Conservation (phyloP, 2,113 vertebrate species). For the Balaenoptera acutorostrata region DNA sequence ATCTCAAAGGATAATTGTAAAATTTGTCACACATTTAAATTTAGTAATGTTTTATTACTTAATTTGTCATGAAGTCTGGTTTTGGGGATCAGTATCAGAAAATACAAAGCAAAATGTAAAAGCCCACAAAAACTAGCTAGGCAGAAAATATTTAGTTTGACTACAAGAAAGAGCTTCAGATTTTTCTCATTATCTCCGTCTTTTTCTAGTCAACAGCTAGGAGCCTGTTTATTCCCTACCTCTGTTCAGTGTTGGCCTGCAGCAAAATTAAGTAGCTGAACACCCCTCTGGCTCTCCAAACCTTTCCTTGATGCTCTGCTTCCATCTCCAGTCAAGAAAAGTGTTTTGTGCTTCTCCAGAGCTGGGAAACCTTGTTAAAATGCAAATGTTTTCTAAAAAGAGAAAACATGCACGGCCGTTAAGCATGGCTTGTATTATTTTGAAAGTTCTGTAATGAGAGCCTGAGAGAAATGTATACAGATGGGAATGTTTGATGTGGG, state of each 20-base stretch:
- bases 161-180: neutral
- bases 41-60: conserved; percentile 27
- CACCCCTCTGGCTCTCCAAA: neutral
- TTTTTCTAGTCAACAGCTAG: neutral
- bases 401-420: neutral
- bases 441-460: neutral
- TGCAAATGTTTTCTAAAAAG: neutral
- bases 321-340: neutral
- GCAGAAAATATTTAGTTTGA: conserved; percentile 14
- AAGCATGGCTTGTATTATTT: neutral
- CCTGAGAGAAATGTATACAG: neutral
- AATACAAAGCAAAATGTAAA: conserved; percentile 14
- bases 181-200: neutral
- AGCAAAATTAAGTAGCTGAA: neutral
- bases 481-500: neutral
- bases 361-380: neutral
- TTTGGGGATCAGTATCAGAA: neutral
- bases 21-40: conserved; percentile 40
- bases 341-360: neutral
- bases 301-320: neutral
- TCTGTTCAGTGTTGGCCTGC: neutral
- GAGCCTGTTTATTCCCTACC: neutral
- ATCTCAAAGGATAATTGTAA: neutral
- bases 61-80: conserved; percentile 1
- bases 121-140: neutral